Conservation (phyloP, 2,113 vertebrate genomes). For the Rafetus swinhoei region DNA sequence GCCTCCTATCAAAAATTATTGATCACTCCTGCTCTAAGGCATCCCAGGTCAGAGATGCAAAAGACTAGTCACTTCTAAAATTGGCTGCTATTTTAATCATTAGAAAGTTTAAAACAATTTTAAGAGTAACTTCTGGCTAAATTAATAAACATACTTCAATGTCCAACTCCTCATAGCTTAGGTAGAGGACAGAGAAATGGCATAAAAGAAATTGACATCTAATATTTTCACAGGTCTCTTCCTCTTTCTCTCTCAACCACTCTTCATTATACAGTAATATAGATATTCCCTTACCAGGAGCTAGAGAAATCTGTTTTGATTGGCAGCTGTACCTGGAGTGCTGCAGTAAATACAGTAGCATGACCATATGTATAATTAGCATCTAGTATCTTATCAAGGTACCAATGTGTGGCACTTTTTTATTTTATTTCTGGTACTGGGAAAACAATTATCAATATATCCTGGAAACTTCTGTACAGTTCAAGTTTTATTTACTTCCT, state of each 20-base stretch:
- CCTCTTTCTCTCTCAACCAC: background rate
- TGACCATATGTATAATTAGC: constrained; percentile 6
- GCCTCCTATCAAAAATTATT: too few species aligned
- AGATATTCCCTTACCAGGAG: background rate
- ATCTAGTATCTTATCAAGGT: rapidly evolving
- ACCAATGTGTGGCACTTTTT: background rate
- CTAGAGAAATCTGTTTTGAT: background rate
- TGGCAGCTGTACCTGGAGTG: background rate
- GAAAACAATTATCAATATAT: background rate
- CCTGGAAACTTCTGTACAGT: background rate
- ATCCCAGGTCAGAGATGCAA: background rate
- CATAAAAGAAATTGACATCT: background rate
- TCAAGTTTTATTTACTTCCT: background rate
- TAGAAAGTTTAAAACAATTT: background rate
- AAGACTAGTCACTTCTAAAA: background rate
- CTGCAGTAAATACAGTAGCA: background rate
- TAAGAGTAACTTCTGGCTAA: background rate
- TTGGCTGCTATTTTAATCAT: background rate
- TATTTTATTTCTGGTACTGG: background rate
- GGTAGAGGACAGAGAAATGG: background rate
- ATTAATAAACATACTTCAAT: background rate
- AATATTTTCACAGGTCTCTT: background rate
- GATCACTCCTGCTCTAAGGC: too few species aligned
- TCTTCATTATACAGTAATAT: background rate
- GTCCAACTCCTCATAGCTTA: background rate